Evolutionary conservation across 2,888 invertebrate genomes (phyloP).

Genomic region (Chymomyza caudatula): DNA sequence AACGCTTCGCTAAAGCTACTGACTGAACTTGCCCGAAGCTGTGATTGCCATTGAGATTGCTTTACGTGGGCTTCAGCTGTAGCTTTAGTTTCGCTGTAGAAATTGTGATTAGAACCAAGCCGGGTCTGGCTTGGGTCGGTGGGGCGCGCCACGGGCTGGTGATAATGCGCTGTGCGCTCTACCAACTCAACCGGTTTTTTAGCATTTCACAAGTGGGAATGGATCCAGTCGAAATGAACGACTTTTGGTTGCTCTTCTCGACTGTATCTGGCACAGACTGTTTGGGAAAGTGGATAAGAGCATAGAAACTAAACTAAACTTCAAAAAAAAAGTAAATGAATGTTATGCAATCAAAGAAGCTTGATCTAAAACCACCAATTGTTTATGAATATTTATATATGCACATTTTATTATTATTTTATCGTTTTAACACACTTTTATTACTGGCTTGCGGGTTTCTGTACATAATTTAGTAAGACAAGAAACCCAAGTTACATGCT

Average conservation of each 20-base stretch:
- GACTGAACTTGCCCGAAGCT: constrained; percentile 19
- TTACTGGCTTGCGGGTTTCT: too few species aligned
- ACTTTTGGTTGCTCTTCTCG: neutral
- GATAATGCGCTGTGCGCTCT: neutral
- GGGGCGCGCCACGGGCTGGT: neutral
- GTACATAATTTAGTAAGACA: too few species aligned
- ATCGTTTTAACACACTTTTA: too few species aligned
- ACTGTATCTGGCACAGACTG: too few species aligned
- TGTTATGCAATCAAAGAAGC: too few species aligned
- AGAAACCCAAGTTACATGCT: too few species aligned
- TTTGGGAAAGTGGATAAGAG: too few species aligned
- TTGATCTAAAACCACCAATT: too few species aligned
- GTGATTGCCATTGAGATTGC: neutral
- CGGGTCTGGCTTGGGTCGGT: neutral
- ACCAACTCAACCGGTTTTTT: constrained; percentile 3
- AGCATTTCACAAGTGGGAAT: neutral
- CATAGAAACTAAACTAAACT: too few species aligned
- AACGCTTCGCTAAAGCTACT: constrained; percentile 55
- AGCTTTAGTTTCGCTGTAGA: neutral
- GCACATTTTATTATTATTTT: too few species aligned
- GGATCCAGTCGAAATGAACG: neutral
- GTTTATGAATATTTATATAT: too few species aligned
- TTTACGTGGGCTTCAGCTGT: neutral
- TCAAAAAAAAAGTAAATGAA: too few species aligned
- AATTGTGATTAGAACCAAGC: neutral